Percentiles rank a stretch among this genome's conserved stretches.
Evolutionary conservation across 2,888 invertebrate genomes (phyloP).

Genomic region (Pandemis corylana): DNA sequence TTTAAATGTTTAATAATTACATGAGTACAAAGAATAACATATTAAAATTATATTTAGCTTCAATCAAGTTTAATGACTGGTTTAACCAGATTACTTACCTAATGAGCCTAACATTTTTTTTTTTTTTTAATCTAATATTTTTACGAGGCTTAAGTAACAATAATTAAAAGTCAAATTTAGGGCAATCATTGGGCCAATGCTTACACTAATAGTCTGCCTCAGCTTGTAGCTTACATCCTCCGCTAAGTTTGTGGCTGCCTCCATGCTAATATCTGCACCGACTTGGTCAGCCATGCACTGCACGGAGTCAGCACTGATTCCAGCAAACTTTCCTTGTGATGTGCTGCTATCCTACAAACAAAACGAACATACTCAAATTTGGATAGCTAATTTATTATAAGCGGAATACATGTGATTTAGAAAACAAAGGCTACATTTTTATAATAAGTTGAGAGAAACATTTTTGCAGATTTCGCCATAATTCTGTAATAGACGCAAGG

Average conservation of each 20-base stretch:
- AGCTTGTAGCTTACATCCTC: slow-evolving; percentile 83
- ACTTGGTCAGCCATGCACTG: slow-evolving; percentile 79
- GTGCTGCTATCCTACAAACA: slow-evolving; percentile 66
- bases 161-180: neutral
- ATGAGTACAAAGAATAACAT: too few relatives aligned
- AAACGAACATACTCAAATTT: neutral
- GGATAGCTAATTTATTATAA: too few relatives aligned
- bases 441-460: too few relatives aligned
- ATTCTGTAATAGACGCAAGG: too few relatives aligned
- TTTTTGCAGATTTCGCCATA: too few relatives aligned
- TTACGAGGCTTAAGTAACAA: too few relatives aligned
- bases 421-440: too few relatives aligned
- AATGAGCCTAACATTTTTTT: neutral
- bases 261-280: slow-evolving; percentile 69
- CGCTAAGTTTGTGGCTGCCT: slow-evolving; percentile 76
- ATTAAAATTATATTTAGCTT: too few relatives aligned
- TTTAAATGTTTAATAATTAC: too few relatives aligned
- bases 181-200: slow-evolving; percentile 44
- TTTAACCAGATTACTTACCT: neutral
- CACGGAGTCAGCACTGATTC: slow-evolving; percentile 75
- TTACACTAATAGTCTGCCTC: slow-evolving; percentile 79
- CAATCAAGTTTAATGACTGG: too few relatives aligned
- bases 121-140: too few relatives aligned
- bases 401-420: too few relatives aligned
- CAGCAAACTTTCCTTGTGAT: slow-evolving; percentile 79